These are phyloP conservation scores for Apteryx mantelli DNA, from an alignment of 2,113 vertebrate genomes.

Conservation along the genomic window DNA sequence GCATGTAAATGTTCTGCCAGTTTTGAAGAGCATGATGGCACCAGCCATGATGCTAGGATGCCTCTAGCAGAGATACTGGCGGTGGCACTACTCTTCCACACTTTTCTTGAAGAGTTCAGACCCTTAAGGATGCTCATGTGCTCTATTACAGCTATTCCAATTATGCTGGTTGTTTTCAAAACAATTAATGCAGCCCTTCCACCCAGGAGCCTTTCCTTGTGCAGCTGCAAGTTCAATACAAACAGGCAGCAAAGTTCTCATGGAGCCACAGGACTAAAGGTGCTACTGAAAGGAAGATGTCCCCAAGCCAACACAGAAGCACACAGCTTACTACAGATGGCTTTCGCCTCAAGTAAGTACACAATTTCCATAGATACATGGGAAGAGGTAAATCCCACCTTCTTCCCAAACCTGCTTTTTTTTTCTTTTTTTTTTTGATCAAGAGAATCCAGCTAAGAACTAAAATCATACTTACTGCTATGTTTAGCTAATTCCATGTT, in stretches of 20 bases:
- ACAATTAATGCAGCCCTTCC: neutral
- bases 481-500: neutral
- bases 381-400: neutral
- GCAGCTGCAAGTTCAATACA: neutral
- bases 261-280: fast-evolving
- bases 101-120: neutral
- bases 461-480: neutral
- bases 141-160: neutral
- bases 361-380: neutral
- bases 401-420: neutral
- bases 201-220: neutral
- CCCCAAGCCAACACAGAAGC: neutral
- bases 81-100: neutral
- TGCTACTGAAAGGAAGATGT: neutral
- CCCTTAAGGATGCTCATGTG: neutral
- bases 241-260: neutral
- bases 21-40: neutral
- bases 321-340: neutral
- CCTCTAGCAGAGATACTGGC: neutral
- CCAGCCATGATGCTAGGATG: neutral
- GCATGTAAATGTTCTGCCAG: neutral
- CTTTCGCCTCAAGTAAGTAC: neutral
- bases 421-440: neutral
- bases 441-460: neutral
- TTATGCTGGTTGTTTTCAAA: neutral